These are phyloP conservation scores for Macrosteles quadrilineatus DNA, from an alignment of 1,140 invertebrate genomes.

Conservation along the genomic window DNA sequence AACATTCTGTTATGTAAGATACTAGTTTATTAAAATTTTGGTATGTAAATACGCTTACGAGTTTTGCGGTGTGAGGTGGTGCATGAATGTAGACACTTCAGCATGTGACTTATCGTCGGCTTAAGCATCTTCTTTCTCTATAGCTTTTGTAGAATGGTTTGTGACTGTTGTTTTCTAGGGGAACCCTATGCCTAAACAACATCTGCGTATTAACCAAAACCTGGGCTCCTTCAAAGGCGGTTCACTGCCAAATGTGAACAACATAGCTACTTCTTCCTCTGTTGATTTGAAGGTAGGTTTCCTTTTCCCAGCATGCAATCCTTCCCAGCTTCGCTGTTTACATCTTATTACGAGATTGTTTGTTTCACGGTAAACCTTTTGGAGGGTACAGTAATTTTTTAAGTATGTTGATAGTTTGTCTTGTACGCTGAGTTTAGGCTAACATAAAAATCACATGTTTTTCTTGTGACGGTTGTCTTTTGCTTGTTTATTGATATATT, in stretches of 20 bases:
- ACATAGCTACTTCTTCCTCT: constrained; percentile 54
- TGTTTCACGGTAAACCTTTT: too few species aligned
- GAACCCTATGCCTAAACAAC: constrained; percentile 45
- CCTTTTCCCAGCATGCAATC: background rate
- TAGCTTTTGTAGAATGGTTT: constrained; percentile 23
- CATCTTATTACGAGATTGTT: too few species aligned
- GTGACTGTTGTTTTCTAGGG: constrained; percentile 33
- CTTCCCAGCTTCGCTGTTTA: too few species aligned
- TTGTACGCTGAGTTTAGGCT: too few species aligned
- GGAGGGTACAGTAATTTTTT: too few species aligned
- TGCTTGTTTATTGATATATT: too few species aligned
- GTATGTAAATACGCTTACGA: background rate
- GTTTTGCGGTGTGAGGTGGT: background rate
- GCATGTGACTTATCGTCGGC: background rate
- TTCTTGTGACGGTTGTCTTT: too few species aligned
- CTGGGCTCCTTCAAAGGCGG: constrained; percentile 65
- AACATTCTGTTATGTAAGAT: too few species aligned
- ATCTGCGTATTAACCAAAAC: constrained; percentile 56
- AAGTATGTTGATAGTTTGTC: too few species aligned
- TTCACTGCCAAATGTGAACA: constrained; percentile 84
- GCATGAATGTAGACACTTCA: background rate
- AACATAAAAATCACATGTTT: too few species aligned
- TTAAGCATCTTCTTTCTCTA: constrained; percentile 5
- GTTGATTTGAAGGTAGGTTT: constrained; percentile 55
- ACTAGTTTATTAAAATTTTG: too few species aligned